Conservation (phyloP, 2,113 vertebrate species). For the Pituophis catenifer region DNA sequence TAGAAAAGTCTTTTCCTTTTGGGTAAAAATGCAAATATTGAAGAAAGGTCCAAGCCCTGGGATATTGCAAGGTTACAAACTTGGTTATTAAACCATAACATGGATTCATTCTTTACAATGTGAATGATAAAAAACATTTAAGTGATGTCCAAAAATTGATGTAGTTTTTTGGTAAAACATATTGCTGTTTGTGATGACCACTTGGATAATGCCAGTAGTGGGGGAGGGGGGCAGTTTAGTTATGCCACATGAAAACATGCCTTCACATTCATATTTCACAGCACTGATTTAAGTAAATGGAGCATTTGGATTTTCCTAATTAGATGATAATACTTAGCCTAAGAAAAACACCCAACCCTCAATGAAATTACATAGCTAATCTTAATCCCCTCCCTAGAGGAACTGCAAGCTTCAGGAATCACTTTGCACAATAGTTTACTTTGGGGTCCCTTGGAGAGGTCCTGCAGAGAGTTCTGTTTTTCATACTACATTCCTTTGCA, state of each 20-base stretch:
- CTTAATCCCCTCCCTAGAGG: constrained; percentile 74
- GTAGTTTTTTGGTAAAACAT: constrained; percentile 53
- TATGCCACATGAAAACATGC: constrained; percentile 66
- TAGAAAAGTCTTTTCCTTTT: constrained; percentile 65
- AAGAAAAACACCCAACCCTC: constrained; percentile 80
- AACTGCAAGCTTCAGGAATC: constrained; percentile 67
- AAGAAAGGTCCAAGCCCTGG: constrained; percentile 53
- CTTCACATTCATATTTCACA: constrained; percentile 53
- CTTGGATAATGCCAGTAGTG: constrained; percentile 40
- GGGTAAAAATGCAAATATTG: constrained; percentile 61
- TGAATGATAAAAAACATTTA: constrained; percentile 30
- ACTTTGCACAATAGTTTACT: constrained; percentile 55
- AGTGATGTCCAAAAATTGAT: constrained; percentile 52
- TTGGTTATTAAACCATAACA: constrained; percentile 65
- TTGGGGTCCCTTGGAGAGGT: constrained; percentile 56
- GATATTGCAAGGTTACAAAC: constrained; percentile 62
- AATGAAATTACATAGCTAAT: constrained; percentile 74
- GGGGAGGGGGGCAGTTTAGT: constrained; percentile 51
- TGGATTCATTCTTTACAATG: constrained; percentile 37
- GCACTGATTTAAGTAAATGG: constrained; percentile 47
- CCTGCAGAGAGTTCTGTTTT: constrained; percentile 57
- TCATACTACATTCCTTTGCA: constrained; percentile 60
- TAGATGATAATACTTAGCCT: constrained; percentile 67
- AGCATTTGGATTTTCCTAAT: constrained; percentile 60
- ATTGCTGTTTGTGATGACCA: constrained; percentile 57